Percentiles rank a stretch among this genome's conserved stretches.
Evolutionary conservation across 2,888 invertebrate species (phyloP).

Genomic region (Nymphalis polychloros): DNA sequence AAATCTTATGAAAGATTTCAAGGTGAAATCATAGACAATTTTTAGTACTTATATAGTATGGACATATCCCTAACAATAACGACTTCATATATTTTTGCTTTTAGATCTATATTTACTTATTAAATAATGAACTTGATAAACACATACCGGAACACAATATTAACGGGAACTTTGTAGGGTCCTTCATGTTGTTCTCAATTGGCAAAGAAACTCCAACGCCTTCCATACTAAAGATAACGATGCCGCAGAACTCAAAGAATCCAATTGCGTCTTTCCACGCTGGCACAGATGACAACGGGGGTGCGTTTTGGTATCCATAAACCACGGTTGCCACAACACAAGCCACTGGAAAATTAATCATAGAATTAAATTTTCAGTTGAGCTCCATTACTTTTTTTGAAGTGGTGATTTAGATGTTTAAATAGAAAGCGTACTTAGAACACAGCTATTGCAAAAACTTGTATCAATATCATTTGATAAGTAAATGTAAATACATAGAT

Average conservation of each 20-base stretch:
- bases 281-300: constrained; percentile 54
- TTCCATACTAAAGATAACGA: constrained; percentile 83
- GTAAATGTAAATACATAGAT: too few relatives aligned
- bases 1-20: too few relatives aligned
- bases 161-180: constrained; percentile 60
- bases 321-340: constrained; percentile 69
- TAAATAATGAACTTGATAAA: neutral
- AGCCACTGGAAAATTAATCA: constrained; percentile 54
- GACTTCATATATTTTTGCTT: too few relatives aligned
- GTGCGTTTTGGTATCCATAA: constrained; percentile 58
- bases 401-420: too few relatives aligned
- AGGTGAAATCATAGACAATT: too few relatives aligned
- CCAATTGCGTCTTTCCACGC: constrained; percentile 63
- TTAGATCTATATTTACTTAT: neutral
- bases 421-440: too few relatives aligned
- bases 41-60: too few relatives aligned
- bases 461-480: too few relatives aligned
- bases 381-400: neutral
- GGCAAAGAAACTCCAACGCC: constrained; percentile 71
- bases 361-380: neutral
- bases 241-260: constrained; percentile 80
- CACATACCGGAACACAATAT: constrained; percentile 59
- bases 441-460: too few relatives aligned
- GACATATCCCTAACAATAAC: too few relatives aligned
- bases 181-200: constrained; percentile 73